phyloP scores from a whole-genome alignment of 2,888 invertebrate genomes.

The Pimpla rufipes region DNA sequence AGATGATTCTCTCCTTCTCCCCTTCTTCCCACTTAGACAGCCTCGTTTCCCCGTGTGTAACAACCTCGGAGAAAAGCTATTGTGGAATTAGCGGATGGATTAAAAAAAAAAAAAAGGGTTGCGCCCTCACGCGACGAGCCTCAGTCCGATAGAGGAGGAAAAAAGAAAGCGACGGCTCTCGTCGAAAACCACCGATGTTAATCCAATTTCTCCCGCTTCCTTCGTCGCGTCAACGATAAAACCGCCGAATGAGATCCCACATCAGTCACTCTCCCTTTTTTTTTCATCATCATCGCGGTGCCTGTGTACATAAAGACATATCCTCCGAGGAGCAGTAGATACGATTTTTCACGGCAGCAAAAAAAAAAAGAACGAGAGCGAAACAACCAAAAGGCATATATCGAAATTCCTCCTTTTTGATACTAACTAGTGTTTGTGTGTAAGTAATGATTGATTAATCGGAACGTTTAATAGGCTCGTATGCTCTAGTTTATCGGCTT shows the following conservation, averaged over 20 bases:
- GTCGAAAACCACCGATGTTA: background rate
- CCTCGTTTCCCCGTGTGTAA: background rate
- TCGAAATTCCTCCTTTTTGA: constrained; percentile 43
- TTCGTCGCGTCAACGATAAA: background rate
- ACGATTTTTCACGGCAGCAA: constrained; percentile 8
- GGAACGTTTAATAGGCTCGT: constrained; percentile 61
- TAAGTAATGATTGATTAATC: constrained; percentile 54
- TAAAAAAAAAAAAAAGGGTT: constrained; percentile 1
- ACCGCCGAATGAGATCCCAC: background rate
- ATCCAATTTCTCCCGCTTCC: background rate
- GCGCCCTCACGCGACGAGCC: background rate
- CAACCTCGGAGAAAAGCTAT: background rate
- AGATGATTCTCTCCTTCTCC: constrained; percentile 58
- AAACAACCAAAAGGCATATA: constrained; percentile 28
- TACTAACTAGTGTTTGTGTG: constrained; percentile 71
- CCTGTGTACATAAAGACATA: constrained; percentile 39
- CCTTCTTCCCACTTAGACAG: constrained; percentile 1
- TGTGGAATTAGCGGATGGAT: background rate
- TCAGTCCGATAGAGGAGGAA: background rate
- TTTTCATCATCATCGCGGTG: constrained; percentile 21
- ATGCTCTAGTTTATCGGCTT: constrained; percentile 71
- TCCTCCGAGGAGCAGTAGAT: constrained; percentile 18
- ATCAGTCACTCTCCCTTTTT: background rate
- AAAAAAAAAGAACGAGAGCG: constrained; percentile 1
- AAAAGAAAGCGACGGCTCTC: background rate